Evolutionary conservation across 2,888 invertebrate genomes (phyloP).

Genomic region (Heteropelma amictum): DNA sequence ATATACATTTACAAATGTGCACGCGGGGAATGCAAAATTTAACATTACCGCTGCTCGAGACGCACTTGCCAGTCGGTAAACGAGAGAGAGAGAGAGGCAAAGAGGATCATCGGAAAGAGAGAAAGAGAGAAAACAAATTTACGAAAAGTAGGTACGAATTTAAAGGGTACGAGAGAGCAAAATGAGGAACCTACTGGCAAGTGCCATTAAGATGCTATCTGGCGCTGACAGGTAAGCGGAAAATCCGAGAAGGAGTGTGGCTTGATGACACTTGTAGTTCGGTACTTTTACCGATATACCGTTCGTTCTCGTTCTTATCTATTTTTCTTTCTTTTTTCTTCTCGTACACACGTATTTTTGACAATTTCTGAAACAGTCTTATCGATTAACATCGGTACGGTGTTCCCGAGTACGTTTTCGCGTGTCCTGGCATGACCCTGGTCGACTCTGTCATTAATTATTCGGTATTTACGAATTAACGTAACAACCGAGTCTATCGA

Average conservation of each 20-base stretch:
- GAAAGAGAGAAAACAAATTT: background rate
- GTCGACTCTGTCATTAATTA: too few species aligned
- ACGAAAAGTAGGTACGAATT: background rate
- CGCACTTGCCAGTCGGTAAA: background rate
- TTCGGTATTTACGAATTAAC: too few species aligned
- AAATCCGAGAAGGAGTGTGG: conserved; percentile 17
- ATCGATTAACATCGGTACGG: too few species aligned
- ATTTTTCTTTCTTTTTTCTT: background rate
- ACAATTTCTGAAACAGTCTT: background rate
- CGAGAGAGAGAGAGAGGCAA: background rate
- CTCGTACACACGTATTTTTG: background rate
- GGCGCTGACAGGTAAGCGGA: conserved; percentile 12
- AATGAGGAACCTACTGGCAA: background rate
- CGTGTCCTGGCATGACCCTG: too few species aligned
- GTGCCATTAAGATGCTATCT: background rate
- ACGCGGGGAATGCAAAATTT: background rate
- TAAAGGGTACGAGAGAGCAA: background rate
- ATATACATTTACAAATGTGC: too few species aligned
- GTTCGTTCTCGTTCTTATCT: background rate
- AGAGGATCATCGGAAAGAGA: background rate
- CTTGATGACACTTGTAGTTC: conserved; percentile 36
- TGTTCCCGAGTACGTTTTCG: too few species aligned
- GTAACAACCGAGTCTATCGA: too few species aligned
- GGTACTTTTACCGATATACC: background rate
- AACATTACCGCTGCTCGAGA: background rate